A percentile compares a stretch with the other conserved stretches of the same genome.
These are phyloP conservation scores for Peromyscus maniculatus DNA, from an alignment of 2,113 vertebrate genomes.

Conservation along the genomic window DNA sequence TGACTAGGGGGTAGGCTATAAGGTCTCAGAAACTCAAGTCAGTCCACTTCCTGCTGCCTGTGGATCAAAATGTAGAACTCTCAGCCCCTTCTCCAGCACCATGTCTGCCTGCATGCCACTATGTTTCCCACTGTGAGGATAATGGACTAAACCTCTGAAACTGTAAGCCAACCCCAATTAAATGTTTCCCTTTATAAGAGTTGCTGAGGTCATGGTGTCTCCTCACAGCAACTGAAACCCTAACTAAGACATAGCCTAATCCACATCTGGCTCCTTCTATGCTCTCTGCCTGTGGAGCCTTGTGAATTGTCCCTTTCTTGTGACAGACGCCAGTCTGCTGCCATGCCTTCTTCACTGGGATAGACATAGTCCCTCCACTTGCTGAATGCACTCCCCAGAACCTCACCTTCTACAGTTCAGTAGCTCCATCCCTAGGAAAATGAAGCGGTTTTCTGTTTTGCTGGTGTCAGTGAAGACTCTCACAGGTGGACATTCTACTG, in stretches of 20 bases:
- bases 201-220: background rate
- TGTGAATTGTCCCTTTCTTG: background rate
- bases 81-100: background rate
- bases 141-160: background rate
- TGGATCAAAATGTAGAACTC: background rate
- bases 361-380: background rate
- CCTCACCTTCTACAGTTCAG: background rate
- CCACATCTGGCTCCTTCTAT: background rate
- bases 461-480: background rate
- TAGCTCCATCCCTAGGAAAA: background rate
- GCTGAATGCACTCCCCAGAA: rapidly evolving
- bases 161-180: background rate
- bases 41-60: background rate
- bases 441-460: background rate
- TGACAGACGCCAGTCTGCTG: background rate
- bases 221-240: background rate
- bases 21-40: background rate
- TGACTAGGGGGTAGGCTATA: background rate
- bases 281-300: no score
- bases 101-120: background rate
- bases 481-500: background rate
- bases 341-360: no score
- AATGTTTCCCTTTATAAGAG: background rate
- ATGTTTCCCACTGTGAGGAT: background rate
- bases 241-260: background rate